These are phyloP conservation scores for Takifugu rubripes DNA, from an alignment of 2,797 vertebrate species.

Conservation along the genomic window DNA sequence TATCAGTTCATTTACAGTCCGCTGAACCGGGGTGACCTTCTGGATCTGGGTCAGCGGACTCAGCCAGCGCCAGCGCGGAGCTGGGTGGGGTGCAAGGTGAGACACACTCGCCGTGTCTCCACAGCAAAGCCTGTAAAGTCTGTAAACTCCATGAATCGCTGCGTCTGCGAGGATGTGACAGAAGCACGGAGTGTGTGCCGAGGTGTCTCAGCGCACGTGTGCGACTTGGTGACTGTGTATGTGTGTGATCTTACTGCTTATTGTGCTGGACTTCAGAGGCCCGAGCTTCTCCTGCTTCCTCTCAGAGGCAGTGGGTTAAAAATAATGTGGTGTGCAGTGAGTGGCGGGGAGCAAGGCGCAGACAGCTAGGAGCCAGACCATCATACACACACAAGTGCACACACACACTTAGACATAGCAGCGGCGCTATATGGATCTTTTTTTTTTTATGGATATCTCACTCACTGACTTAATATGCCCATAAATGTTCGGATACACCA, in stretches of 20 bases:
- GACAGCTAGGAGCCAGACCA: conserved; percentile 82
- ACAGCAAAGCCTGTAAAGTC: conserved; percentile 12
- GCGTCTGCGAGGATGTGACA: conserved; percentile 54
- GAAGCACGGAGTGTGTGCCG: conserved; percentile 48
- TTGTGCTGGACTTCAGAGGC: conserved; percentile 80
- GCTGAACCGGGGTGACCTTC: conserved; percentile 66
- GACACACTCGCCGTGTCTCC: conserved; percentile 21
- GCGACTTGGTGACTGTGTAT: conserved; percentile 54
- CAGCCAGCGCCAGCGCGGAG: conserved; percentile 42
- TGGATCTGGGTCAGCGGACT: conserved; percentile 64
- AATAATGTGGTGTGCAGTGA: conserved; percentile 81
- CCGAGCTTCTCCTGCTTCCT: conserved; percentile 74
- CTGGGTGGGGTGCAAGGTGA: conserved; percentile 53
- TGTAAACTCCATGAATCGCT: conserved; percentile 4
- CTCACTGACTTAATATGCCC: conserved; percentile 66
- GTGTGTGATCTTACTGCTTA: conserved; percentile 65
- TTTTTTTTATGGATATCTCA: conserved; percentile 67
- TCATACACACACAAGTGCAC: conserved; percentile 52
- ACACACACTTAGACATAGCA: conserved; percentile 39
- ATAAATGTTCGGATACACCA: conserved; percentile 70
- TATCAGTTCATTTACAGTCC: conserved; percentile 71
- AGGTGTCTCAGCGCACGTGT: conserved; percentile 55
- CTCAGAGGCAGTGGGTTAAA: conserved; percentile 80
- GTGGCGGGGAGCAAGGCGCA: conserved; percentile 72
- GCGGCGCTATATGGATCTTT: conserved; percentile 63